Percentiles rank a stretch among this genome's conserved stretches.
Conservation (phyloP, 2,797 vertebrate species). For the Sebastes cheni region DNA sequence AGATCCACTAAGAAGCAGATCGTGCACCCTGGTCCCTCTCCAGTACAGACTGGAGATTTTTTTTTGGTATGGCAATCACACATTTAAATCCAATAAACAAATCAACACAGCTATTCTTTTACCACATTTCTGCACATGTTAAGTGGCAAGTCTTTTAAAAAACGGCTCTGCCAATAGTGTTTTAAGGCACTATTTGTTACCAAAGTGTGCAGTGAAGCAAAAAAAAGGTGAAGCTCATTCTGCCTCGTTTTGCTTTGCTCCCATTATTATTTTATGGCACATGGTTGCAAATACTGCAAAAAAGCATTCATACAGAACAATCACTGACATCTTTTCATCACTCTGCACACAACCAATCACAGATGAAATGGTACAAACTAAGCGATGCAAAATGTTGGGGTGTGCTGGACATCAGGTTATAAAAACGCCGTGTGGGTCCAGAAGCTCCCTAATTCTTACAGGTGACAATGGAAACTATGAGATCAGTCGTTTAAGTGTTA, state of each 20-base stretch:
- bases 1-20: slow-evolving; percentile 54
- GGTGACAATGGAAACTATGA: slow-evolving; percentile 8
- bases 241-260: slow-evolving; percentile 39
- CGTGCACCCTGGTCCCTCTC: slow-evolving; percentile 70
- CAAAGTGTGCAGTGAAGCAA: slow-evolving; percentile 47
- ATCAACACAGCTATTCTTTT: slow-evolving; percentile 30
- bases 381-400: slow-evolving; percentile 3
- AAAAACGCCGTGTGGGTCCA: slow-evolving; percentile 26
- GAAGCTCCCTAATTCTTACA: slow-evolving; percentile 20
- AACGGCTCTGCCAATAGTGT: slow-evolving; percentile 39
- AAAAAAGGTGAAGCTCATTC: slow-evolving; percentile 23
- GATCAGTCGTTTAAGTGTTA: slow-evolving; percentile 34
- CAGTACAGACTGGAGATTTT: slow-evolving; percentile 52
- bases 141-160: slow-evolving; percentile 17
- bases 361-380: slow-evolving; percentile 8
- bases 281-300: slow-evolving; percentile 72
- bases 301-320: slow-evolving; percentile 58
- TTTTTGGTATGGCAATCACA: slow-evolving; percentile 67
- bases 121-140: slow-evolving; percentile 35
- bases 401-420: background rate
- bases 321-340: slow-evolving; percentile 49
- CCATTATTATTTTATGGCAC: slow-evolving; percentile 65
- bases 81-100: slow-evolving; percentile 46
- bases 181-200: slow-evolving; percentile 69
- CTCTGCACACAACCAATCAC: slow-evolving; percentile 33